Conservation (phyloP, 2,888 invertebrate genomes). For the Microctonus aethiopoides region DNA sequence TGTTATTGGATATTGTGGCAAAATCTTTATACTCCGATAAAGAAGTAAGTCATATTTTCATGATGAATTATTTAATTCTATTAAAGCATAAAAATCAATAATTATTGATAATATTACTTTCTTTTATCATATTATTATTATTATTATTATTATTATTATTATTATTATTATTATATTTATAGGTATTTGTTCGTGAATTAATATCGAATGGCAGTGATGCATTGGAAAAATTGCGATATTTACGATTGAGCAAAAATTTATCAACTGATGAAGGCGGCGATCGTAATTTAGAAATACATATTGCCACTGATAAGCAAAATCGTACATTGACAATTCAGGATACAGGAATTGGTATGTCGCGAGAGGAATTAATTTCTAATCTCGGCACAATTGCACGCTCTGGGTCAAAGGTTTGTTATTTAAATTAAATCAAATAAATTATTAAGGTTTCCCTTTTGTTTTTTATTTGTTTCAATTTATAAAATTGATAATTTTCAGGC, state of each 20-base stretch:
- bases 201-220: slow-evolving; percentile 98
- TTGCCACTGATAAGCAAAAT: slow-evolving; percentile 87
- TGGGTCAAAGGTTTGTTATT: slow-evolving; percentile 81
- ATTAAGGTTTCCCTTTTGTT: background rate
- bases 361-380: slow-evolving; percentile 89
- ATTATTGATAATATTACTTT: no score
- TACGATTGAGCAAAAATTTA: slow-evolving; percentile 71
- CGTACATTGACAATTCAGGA: slow-evolving; percentile 91
- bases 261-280: slow-evolving; percentile 71
- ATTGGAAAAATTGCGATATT: slow-evolving; percentile 91
- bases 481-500: slow-evolving; percentile 68
- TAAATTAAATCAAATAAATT: slow-evolving; percentile 22
- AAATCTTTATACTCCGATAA: slow-evolving; percentile 97
- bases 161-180: no score
- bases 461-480: background rate
- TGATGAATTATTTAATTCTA: no score
- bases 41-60: slow-evolving; percentile 73
- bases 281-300: slow-evolving; percentile 84
- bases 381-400: slow-evolving; percentile 96
- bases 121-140: no score
- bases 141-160: no score
- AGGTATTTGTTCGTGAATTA: slow-evolving; percentile 95
- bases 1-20: slow-evolving; percentile 96
- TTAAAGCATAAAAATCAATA: no score
- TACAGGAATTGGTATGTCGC: slow-evolving; percentile 95